These are phyloP conservation scores for Pollachius pollachius DNA, from an alignment of 2,113 vertebrate genomes.

Conservation along the genomic window DNA sequence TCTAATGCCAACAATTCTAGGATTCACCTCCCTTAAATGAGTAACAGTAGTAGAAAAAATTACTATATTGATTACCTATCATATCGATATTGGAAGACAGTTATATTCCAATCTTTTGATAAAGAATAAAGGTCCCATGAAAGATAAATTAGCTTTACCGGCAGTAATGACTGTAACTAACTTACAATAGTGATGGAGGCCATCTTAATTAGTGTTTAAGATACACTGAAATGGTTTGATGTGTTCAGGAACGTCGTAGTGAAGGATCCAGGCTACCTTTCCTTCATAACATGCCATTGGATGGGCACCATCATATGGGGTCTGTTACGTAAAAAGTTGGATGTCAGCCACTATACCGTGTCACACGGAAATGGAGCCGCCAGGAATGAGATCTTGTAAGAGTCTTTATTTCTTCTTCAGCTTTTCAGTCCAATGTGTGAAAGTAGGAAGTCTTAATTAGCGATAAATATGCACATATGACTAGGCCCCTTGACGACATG, in stretches of 20 bases:
- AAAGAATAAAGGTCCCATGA: no score
- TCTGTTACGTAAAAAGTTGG: conserved; percentile 65
- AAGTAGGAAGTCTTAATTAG: not conserved
- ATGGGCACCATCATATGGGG: conserved; percentile 74
- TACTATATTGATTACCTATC: no score
- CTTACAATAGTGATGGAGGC: no score
- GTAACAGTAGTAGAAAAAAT: no score
- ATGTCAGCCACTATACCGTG: conserved; percentile 52
- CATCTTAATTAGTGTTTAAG: no score
- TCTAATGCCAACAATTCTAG: no score
- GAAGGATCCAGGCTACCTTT: conserved; percentile 76
- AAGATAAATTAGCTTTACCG: no score
- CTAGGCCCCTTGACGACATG: not conserved
- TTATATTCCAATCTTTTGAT: no score
- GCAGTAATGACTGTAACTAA: no score
- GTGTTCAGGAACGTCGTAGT: conserved; percentile 65
- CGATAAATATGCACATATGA: no score
- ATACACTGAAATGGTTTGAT: not conserved
- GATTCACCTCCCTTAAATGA: no score
- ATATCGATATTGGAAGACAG: no score
- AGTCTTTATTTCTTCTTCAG: not conserved
- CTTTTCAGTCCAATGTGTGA: not conserved
- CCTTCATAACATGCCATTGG: conserved; percentile 73
- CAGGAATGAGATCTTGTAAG: conserved; percentile 36
- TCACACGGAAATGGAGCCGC: conserved; percentile 65